These are phyloP conservation scores for Tympanuchus pallidicinctus DNA, from an alignment of 2,113 vertebrate genomes.

Conservation along the genomic window DNA sequence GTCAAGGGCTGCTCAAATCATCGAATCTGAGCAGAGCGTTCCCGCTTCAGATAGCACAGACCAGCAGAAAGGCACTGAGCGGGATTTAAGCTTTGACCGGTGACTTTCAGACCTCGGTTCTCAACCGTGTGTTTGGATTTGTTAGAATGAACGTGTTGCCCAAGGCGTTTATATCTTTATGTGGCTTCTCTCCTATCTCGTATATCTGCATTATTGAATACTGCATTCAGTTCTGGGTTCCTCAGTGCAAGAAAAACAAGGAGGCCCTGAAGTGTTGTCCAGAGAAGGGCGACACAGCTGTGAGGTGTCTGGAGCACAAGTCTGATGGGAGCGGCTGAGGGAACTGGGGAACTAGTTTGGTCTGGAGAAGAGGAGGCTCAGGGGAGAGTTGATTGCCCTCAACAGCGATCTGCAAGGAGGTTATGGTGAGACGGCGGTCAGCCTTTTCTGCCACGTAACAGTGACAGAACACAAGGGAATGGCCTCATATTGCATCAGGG, in stretches of 20 bases:
- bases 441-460: not conserved
- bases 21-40: not conserved
- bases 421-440: not conserved
- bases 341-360: too few relatives aligned
- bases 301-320: too few relatives aligned
- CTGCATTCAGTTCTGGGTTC: too few relatives aligned
- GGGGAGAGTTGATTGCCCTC: too few relatives aligned
- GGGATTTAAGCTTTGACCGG: not conserved
- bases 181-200: not conserved
- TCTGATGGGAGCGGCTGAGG: too few relatives aligned
- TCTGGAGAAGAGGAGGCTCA: too few relatives aligned
- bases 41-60: not conserved
- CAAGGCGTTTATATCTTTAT: not conserved
- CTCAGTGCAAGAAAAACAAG: too few relatives aligned
- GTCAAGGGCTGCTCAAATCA: rapidly evolving
- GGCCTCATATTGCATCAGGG: not conserved
- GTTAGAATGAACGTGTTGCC: not conserved
- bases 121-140: not conserved
- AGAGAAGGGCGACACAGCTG: too few relatives aligned
- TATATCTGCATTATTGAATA: not conserved
- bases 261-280: too few relatives aligned
- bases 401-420: too few relatives aligned
- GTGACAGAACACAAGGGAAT: not conserved
- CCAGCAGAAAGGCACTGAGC: too few relatives aligned
- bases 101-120: not conserved